Evolutionary conservation across 2,113 vertebrate genomes (phyloP).

Genomic region (Pithys albifrons): DNA sequence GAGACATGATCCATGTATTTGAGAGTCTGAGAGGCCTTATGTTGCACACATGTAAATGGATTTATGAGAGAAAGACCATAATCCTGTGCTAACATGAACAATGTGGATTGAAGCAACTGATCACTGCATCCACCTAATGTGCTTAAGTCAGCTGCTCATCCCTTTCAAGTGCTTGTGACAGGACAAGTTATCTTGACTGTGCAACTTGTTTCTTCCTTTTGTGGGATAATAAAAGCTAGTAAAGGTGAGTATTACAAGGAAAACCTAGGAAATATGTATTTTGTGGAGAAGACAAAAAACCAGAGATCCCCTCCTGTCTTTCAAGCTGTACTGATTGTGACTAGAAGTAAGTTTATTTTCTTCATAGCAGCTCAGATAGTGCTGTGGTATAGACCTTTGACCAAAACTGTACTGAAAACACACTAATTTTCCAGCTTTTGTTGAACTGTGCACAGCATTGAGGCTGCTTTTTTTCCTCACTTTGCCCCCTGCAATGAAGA

Average conservation of each 20-base stretch:
- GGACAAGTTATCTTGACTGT: not conserved
- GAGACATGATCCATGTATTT: not conserved
- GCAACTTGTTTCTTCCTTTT: not conserved
- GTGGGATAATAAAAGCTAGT: not conserved
- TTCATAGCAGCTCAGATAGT: not conserved
- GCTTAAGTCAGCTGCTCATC: not conserved
- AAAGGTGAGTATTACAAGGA: not conserved
- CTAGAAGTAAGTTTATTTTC: not conserved
- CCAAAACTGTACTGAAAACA: not conserved
- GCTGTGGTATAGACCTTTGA: not conserved
- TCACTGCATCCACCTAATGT: not conserved
- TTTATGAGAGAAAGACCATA: not conserved
- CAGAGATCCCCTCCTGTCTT: not conserved
- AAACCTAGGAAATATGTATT: not conserved
- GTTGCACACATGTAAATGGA: not conserved
- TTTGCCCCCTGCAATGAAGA: not conserved
- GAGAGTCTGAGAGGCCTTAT: not conserved
- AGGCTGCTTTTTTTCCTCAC: fast-evolving
- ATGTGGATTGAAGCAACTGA: not conserved
- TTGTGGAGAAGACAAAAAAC: not conserved
- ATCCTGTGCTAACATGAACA: not conserved
- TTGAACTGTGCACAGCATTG: not conserved
- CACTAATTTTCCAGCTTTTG: not conserved
- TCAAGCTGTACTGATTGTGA: not conserved
- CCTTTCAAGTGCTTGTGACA: not conserved